These are phyloP conservation scores for Strigops habroptila DNA, from an alignment of 2,113 vertebrate species.

Conservation along the genomic window DNA sequence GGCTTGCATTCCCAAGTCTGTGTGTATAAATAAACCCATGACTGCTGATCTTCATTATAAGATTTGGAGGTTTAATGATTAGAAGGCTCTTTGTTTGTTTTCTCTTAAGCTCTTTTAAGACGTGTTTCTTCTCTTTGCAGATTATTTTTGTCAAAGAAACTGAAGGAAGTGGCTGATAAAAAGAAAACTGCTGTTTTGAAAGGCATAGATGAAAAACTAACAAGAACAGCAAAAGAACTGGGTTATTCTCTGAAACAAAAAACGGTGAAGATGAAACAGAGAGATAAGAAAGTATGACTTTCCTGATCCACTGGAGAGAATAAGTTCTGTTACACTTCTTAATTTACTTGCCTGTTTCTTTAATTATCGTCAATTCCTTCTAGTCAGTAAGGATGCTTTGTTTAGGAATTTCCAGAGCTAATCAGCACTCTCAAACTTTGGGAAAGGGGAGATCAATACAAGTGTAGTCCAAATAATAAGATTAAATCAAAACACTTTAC, in stretches of 20 bases:
- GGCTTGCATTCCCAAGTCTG: background rate
- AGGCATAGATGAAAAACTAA: constrained; percentile 82
- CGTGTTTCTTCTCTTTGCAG: constrained; percentile 70
- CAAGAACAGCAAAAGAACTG: constrained; percentile 76
- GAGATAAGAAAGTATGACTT: constrained; percentile 88
- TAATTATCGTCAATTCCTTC: background rate
- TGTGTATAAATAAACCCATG: background rate
- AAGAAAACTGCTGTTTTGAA: constrained; percentile 73
- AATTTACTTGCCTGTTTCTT: background rate
- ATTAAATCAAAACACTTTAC: background rate
- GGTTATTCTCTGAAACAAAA: constrained; percentile 88
- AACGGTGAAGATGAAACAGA: constrained; percentile 87
- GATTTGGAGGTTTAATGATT: background rate
- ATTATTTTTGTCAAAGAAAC: constrained; percentile 81
- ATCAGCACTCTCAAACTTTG: background rate
- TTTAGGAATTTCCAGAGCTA: background rate
- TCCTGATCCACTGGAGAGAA: background rate
- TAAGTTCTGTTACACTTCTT: constrained; percentile 20
- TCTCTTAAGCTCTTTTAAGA: background rate
- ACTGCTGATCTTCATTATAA: background rate
- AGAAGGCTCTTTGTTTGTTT: background rate
- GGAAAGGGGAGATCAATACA: background rate
- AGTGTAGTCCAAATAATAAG: background rate
- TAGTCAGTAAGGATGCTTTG: background rate
- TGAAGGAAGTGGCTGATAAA: constrained; percentile 79